These are phyloP conservation scores for Dryoscopus gambensis DNA, from an alignment of 2,113 vertebrate species.

Conservation along the genomic window DNA sequence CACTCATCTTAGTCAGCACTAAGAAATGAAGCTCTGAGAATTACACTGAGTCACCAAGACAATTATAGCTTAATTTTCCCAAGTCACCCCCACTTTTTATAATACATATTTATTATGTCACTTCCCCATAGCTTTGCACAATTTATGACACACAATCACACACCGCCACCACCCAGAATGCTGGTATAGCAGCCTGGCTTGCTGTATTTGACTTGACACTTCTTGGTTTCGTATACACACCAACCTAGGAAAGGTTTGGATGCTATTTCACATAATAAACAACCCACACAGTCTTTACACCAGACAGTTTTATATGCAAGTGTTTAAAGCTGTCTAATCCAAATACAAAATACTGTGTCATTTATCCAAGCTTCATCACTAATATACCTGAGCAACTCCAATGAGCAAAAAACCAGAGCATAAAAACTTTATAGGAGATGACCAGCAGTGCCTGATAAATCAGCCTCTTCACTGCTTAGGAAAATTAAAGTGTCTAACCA, in stretches of 20 bases:
- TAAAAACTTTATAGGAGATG: background rate
- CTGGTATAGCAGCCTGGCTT: background rate
- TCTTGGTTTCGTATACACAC: background rate
- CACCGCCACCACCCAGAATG: background rate
- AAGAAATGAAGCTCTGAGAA: slow-evolving; percentile 20
- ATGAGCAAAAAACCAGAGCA: background rate
- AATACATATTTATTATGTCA: slow-evolving; percentile 21
- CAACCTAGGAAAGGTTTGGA: background rate
- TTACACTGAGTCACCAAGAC: slow-evolving; percentile 5
- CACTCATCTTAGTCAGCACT: slow-evolving; percentile 35
- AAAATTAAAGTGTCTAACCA: background rate
- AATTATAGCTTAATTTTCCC: slow-evolving; percentile 43
- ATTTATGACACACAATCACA: background rate
- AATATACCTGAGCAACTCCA: background rate
- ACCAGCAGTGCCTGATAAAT: background rate
- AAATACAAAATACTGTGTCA: background rate
- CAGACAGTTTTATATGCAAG: background rate
- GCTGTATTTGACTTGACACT: background rate
- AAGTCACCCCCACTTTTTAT: background rate
- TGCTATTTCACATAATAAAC: background rate
- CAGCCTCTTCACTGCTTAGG: background rate
- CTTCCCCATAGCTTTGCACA: background rate
- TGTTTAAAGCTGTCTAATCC: background rate
- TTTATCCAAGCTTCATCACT: background rate
- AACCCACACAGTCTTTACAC: background rate